Base-by-base conservation (phyloP, 2,113 vertebrate species). In the Ochotona princeps region DNA sequence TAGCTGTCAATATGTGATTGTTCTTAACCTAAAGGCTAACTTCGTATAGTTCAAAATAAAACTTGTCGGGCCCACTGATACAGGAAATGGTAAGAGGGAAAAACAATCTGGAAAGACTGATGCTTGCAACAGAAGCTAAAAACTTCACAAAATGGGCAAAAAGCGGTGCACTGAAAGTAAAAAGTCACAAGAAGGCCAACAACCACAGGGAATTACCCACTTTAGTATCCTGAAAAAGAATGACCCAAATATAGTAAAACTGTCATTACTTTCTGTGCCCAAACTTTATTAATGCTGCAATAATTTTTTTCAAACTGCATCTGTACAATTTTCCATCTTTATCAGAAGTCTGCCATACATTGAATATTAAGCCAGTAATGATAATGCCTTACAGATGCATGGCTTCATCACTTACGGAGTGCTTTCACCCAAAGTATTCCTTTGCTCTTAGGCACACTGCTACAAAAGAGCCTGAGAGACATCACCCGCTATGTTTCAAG, bases 181-280 rank as follows among this genome's bases (percentile, higher is more conserved):
- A 80, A 92, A 73, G 54, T 70, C 49, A 89, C 21, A 72, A 79
- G 63, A 47, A 76, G 66, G 89, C 38, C 38, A 84, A 61, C 32
- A 69, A 67, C 92, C 86, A 57, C 38, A 87, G 87, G 69, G 84
- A 96, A 94, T 95, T 87, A 81, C 57, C 83, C 70, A 89, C 25
- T 83, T 95, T 89, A 95, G 95, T 97, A 95, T 91, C 87, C 73
- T 49, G 57, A 94, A 94, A 18, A 47, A 82, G 49, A 96, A 81
- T 91, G 96, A 96, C 95, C 94, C 90, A 95, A 87, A 96, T 94
- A 90, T 18, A 95, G 28, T 26, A 73, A 91, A 84, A 54, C 82
- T 79, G 85, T 72, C 83, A 90, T 87, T 79, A 73, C 72, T 83
- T 93, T 74, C 87, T 92, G 69, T 69, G 44, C 61, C 63, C 83